These are phyloP conservation scores for Polymixis flavicincta DNA, from an alignment of 2,888 invertebrate genomes.

Conservation along the genomic window DNA sequence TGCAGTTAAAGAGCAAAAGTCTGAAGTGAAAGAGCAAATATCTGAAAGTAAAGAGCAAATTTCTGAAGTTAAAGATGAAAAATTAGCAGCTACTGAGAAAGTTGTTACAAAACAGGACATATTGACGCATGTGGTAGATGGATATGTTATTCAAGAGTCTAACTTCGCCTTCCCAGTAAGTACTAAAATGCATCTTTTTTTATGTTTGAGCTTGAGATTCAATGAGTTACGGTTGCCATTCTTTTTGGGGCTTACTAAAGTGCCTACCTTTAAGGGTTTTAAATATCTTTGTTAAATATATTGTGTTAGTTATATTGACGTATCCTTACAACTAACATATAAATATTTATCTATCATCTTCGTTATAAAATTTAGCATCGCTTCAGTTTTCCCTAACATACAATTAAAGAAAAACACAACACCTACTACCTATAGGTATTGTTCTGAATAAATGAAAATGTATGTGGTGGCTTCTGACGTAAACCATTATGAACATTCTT, in stretches of 20 bases:
- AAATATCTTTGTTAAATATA: neutral
- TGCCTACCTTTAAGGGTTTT: neutral
- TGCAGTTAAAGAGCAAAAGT: slow-evolving; percentile 41
- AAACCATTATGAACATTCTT: too few relatives aligned
- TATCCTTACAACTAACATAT: neutral
- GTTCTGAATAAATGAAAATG: too few relatives aligned
- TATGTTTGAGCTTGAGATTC: neutral
- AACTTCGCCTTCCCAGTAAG: slow-evolving; percentile 87
- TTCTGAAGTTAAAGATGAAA: slow-evolving; percentile 43
- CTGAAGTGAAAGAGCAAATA: slow-evolving; percentile 31
- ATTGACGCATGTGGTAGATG: slow-evolving; percentile 86
- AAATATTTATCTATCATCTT: neutral
- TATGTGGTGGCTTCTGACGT: too few relatives aligned
- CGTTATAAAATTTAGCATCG: neutral
- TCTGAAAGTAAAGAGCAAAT: slow-evolving; percentile 4
- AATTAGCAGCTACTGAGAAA: slow-evolving; percentile 28
- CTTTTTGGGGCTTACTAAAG: neutral
- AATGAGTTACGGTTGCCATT: neutral
- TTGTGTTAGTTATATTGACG: too few relatives aligned
- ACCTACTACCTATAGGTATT: too few relatives aligned
- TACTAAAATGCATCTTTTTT: neutral
- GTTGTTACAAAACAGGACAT: slow-evolving; percentile 63
- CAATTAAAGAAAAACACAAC: too few relatives aligned
- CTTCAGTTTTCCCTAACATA: neutral
- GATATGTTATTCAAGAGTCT: slow-evolving; percentile 87